Base-by-base conservation (phyloP, 30 jellyfish, hydroid and myxozoan species). In the Rhopilema esculentum region DNA sequence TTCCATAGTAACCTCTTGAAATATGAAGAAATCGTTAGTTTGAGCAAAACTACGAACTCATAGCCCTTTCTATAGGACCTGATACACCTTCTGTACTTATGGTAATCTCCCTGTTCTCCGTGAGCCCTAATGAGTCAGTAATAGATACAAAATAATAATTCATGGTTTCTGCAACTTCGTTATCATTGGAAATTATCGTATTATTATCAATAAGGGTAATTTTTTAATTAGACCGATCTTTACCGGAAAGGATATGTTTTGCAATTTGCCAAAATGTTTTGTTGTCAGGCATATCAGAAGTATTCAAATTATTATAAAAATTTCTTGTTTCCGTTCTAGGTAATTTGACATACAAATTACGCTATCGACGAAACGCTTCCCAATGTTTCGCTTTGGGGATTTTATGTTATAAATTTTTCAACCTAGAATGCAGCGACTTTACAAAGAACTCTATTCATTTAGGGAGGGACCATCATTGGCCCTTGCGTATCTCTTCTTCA, bases 241-340 rank as follows among this genome's bases (percentile, higher is more conserved):
- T 77, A 16, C 52, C 87, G 0, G 77, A 53, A 26, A 77, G 67
- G 77, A 77, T 0, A 28, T 75, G 87, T 62, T 77, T 77, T 4
- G 52, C 87, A 12, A 76, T 53, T 53, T 53, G 50, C 72, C 87
- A 77, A 25, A 50, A 77, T 50, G 9, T 52, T 25, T 80, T 63
- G 28, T 80, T 26, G 73, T 19, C 72, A 61, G 79, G 52, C 16
- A 66, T 64, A 15, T 57, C 52, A 26, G 90, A 27, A 19, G 67
- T 64, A 9, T 65, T 27, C 75, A 80, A 29, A 4, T 80, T 80
- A 1, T 50, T 74, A 31, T 31, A 74, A 33, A 74, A 50, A 21
- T 19, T 74, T 74, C 85, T 28, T 74, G 21, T 74, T 65, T 80
- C 81, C 26, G 51, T 80, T 67, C 90, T 30, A 67, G 29, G 40